Percentiles rank a stretch among this genome's conserved stretches.
These are phyloP conservation scores for Caenorhabditis auriculariae DNA, from an alignment of 2,888 invertebrate genomes.

Conservation along the genomic window DNA sequence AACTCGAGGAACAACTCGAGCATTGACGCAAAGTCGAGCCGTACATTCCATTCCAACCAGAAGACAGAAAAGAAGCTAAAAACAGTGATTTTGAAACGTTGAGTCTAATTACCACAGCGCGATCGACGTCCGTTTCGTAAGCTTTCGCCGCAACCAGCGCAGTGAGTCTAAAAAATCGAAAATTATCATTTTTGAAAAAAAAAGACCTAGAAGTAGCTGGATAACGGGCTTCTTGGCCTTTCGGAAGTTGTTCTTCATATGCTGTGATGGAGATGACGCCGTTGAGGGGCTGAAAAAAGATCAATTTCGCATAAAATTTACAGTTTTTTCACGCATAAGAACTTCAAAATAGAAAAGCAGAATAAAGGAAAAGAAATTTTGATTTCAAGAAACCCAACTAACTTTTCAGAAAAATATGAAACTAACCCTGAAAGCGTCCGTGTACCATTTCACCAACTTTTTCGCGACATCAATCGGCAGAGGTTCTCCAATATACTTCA, in stretches of 20 bases:
- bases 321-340: too few species aligned
- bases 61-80: slow-evolving; percentile 34
- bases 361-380: neutral
- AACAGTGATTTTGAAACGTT: neutral
- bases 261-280: slow-evolving; percentile 5
- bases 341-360: too few species aligned
- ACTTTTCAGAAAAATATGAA: neutral
- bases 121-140: slow-evolving; percentile 37
- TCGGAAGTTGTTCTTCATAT: slow-evolving; percentile 3
- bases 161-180: slow-evolving; percentile 7
- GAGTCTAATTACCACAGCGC: slow-evolving; percentile 19
- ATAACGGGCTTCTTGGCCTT: slow-evolving; percentile 16
- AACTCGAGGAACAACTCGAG: slow-evolving; percentile 16
- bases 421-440: slow-evolving; percentile 20
- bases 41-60: slow-evolving; percentile 25
- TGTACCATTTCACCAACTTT: slow-evolving; percentile 34
- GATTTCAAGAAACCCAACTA: neutral
- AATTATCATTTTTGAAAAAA: neutral
- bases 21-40: slow-evolving; percentile 28
- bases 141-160: slow-evolving; percentile 19
- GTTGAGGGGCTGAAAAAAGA: slow-evolving; percentile 8
- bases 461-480: slow-evolving; percentile 16
- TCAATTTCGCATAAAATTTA: neutral
- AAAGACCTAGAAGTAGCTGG: slow-evolving; percentile 10
- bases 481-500: slow-evolving; percentile 12